A percentile compares a stretch with the other conserved stretches of the same genome.
Evolutionary conservation across 2,113 vertebrate species (phyloP).

Genomic region (Xyrauchen texanus): DNA sequence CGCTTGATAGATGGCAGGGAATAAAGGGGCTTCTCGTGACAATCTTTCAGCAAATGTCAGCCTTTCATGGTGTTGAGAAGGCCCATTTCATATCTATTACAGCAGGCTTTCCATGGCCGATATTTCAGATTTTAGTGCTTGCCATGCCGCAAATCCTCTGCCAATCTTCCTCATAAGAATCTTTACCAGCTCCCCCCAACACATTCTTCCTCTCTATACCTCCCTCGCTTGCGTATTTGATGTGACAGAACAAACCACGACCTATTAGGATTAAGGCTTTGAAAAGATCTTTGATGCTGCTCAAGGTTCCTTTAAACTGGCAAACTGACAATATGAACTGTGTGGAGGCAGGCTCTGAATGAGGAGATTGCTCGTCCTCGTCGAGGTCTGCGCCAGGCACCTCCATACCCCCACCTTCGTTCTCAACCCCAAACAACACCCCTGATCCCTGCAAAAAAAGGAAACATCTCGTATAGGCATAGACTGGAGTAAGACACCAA

Average conservation of each 20-base stretch:
- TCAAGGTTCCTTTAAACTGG: constrained; percentile 82
- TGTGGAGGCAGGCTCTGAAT: constrained; percentile 79
- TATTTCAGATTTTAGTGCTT: constrained; percentile 81
- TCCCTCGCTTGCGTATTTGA: constrained; percentile 75
- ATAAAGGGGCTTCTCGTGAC: constrained; percentile 79
- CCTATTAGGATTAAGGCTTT: constrained; percentile 87
- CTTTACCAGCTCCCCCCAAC: constrained; percentile 72
- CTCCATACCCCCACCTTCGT: constrained; percentile 37
- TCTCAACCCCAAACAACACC: constrained; percentile 44
- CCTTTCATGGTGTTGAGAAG: constrained; percentile 82
- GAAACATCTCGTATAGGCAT: constrained; percentile 9
- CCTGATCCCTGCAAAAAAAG: constrained; percentile 34
- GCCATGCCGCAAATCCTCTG: constrained; percentile 81
- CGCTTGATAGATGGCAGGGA: constrained; percentile 73
- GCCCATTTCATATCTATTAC: constrained; percentile 85
- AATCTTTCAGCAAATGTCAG: constrained; percentile 83
- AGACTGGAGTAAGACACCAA: constrained; percentile 23
- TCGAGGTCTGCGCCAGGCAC: constrained; percentile 70
- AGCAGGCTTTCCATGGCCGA: constrained; percentile 80
- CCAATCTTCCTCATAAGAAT: constrained; percentile 84
- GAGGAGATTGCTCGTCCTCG: constrained; percentile 78
- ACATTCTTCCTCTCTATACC: constrained; percentile 76
- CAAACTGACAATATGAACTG: constrained; percentile 82
- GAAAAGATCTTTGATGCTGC: constrained; percentile 85
- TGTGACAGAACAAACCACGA: constrained; percentile 85